Percentiles rank a stretch among this genome's conserved stretches.
phyloP scores from a whole-genome alignment of 2,888 invertebrate species.

The Hydroisotoma schaefferi region DNA sequence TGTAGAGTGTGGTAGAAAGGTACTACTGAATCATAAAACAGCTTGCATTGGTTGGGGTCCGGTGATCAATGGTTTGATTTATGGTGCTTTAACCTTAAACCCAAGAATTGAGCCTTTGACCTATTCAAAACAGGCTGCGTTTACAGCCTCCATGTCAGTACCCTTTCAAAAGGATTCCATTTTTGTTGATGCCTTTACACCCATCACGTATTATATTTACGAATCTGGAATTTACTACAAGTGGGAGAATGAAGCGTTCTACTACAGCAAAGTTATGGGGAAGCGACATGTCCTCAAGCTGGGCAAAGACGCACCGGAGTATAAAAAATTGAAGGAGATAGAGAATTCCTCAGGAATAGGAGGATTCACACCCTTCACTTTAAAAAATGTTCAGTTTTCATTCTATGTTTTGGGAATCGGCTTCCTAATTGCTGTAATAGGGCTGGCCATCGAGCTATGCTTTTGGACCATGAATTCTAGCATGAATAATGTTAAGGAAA shows the following conservation, averaged over 20 bases:
- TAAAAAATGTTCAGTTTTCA: slow-evolving; percentile 5
- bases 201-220: slow-evolving; percentile 12
- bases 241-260: neutral
- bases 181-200: slow-evolving; percentile 26
- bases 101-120: slow-evolving; percentile 18
- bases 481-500: no score
- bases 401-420: slow-evolving; percentile 1
- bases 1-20: slow-evolving; percentile 2
- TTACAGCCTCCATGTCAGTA: slow-evolving; percentile 29
- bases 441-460: no score
- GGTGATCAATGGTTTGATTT: neutral
- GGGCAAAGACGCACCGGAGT: neutral
- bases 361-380: neutral
- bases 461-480: no score
- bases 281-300: neutral
- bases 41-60: slow-evolving; percentile 12
- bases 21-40: neutral
- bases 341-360: neutral
- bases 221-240: slow-evolving; percentile 23
- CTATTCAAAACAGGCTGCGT: slow-evolving; percentile 19
- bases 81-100: slow-evolving; percentile 18
- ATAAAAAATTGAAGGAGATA: neutral
- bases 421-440: neutral
- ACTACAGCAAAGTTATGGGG: slow-evolving; percentile 1
- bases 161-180: slow-evolving; percentile 34